Conservation (phyloP, 1,140 invertebrate species). For the Nymphalis io region DNA sequence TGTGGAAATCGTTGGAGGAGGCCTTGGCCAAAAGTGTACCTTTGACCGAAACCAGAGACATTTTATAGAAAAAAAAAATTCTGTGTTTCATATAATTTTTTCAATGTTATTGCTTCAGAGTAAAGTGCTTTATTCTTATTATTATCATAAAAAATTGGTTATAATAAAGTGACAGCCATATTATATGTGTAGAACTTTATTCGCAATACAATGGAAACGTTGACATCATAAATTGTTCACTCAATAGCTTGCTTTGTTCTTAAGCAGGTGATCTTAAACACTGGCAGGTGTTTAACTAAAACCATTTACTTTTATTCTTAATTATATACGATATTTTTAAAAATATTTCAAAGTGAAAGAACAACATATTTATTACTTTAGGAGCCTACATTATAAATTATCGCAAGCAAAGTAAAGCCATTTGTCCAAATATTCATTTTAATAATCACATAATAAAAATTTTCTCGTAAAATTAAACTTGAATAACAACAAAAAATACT, state of each 20-base stretch:
- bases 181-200: neutral
- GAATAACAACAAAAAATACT: neutral
- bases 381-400: neutral
- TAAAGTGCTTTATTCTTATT: too few species aligned
- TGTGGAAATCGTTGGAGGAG: too few species aligned
- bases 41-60: too few species aligned
- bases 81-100: too few species aligned
- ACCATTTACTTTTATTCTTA: conserved; percentile 37
- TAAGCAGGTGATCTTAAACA: conserved; percentile 63
- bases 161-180: too few species aligned
- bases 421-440: neutral
- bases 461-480: neutral
- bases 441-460: neutral
- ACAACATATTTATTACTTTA: neutral
- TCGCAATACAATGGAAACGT: conserved; percentile 24
- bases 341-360: conserved; percentile 2
- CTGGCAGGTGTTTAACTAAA: conserved; percentile 26
- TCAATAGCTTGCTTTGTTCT: conserved; percentile 43
- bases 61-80: too few species aligned
- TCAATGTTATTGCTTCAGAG: too few species aligned
- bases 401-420: neutral
- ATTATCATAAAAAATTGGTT: too few species aligned
- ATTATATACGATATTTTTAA: conserved; percentile 21
- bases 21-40: too few species aligned
- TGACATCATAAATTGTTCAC: conserved; percentile 30